Evolutionary conservation across 2,113 vertebrate genomes (phyloP), one percentile per base, ranked within the genome.

Genomic region (Oncorhynchus clarkii): DNA sequence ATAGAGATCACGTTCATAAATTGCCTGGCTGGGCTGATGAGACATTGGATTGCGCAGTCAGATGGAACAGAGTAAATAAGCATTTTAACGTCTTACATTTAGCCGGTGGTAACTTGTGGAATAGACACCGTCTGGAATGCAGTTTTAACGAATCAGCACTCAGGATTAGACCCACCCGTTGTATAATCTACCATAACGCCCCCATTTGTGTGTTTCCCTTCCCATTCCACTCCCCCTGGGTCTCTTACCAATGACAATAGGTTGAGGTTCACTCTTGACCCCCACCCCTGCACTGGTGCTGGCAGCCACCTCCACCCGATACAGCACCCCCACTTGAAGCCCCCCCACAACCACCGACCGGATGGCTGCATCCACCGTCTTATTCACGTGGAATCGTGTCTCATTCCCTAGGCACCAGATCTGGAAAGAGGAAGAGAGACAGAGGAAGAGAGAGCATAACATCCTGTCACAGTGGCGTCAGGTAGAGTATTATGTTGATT

Each of bases 321-420:
- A 99, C 26, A 96, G 93, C 88, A 99, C 93, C 73, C 98, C 97
- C 71, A 95, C 95, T 90, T 96, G 96, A 34, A 99, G 94, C 65
- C 98, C 97, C 24, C 96, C 97, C 80, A 99, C 97, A 85, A 99
- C 94, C 80, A 99, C 97, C 4, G 97, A 99, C 5, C 98, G 96
- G 86, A 99, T 97, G 79, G 97, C 94, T 57, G 97, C 96, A 77
- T 99, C 98, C 86, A 99, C 98, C 0, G 97, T 99, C 92, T 98
- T 99, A 90, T 99, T 99, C 82, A 99, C 93, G 82, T 99, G 97
- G 93, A 99, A 99, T 29, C 97, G 95, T 1, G 95, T 98, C 91
- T 99, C 98, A 80, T 99, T 99, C 73, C 95, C 98, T 8, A 99
- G 92, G 89, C 98, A 99, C 98, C 97, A 99, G 81, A 99, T 98